These are phyloP conservation scores for Acrobeloides nanus DNA, from an alignment of 2,888 invertebrate genomes.

Conservation along the genomic window DNA sequence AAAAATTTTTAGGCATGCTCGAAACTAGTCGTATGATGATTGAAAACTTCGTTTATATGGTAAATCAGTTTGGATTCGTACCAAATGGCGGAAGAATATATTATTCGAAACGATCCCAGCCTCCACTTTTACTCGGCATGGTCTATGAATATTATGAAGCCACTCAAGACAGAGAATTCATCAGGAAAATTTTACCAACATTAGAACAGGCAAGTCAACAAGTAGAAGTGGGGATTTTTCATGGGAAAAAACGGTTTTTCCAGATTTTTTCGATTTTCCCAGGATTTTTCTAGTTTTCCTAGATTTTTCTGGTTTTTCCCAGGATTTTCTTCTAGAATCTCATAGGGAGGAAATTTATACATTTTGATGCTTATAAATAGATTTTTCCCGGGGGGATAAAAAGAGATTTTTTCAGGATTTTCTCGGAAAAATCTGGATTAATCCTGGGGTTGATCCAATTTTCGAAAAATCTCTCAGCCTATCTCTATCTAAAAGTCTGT, in stretches of 20 bases:
- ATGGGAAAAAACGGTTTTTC: too few relatives aligned
- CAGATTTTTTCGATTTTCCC: not conserved
- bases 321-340: not conserved
- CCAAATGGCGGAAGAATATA: conserved; percentile 86
- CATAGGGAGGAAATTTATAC: not conserved
- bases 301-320: not conserved
- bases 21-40: conserved; percentile 74
- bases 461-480: too few relatives aligned
- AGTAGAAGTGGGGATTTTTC: too few relatives aligned
- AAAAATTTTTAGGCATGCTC: conserved; percentile 67
- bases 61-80: conserved; percentile 62
- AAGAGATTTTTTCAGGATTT: too few relatives aligned
- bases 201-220: conserved; percentile 20
- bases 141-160: conserved; percentile 67
- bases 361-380: not conserved
- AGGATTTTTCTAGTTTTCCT: not conserved
- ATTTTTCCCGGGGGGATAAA: not conserved
- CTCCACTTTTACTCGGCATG: conserved; percentile 56
- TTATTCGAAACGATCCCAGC: conserved; percentile 60
- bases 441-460: too few relatives aligned
- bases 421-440: too few relatives aligned
- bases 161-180: conserved; percentile 63
- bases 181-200: conserved; percentile 16
- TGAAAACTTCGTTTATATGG: conserved; percentile 73
- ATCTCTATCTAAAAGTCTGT: too few relatives aligned